Base-by-base conservation (phyloP, 2,888 invertebrate genomes). In the Ectemnius cavifrons region DNA sequence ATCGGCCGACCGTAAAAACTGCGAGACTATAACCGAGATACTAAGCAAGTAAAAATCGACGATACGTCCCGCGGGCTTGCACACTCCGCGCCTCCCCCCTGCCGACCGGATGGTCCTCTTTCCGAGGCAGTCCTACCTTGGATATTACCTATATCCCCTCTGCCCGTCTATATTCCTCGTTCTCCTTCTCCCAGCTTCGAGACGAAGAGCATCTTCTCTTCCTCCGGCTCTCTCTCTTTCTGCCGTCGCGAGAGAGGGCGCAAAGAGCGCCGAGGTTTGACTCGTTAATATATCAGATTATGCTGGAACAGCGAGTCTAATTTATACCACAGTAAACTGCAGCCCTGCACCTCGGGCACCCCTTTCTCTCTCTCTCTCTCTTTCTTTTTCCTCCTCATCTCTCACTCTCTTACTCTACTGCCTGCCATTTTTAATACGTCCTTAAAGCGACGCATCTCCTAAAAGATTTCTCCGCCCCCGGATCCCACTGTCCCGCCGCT, bases 211-310 rank as follows among this genome's bases (percentile, higher is more conserved):
- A 37, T 1, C 46, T 11, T 58, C 56, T 16, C 28, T 14, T 60
- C 64, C 66, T 37, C 46, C 66, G 70, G 23, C 61, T 61, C 16
- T 46, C 64, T 14, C 49, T 67, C n/a, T n/a, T n/a, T n/a, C 57
- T 65, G 45, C 14, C 49, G 63, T 59, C 63, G 71, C 56, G 46
- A 52, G 28, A 58, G 70, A 65, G 64, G 65, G 63, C 69, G 75
- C 67, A 64, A 71, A 74, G 37, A 37, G 37, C 37, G 46, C 69
- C 78, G 71, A 80, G 85, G 80, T 84, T 85, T 78, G 81, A 82
- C 81, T 83, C 84, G 83, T 84, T 83, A 86, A 85, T 84, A 84
- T 81, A 86, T 85, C 85, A 85, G 85, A 85, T 86, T 86, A 86
- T 85, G 82, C 82, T 84, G 83, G 79, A 86, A 86, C 83, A 86